These are phyloP conservation scores for Protonemura montana DNA, from an alignment of 2,888 invertebrate species.

Conservation along the genomic window DNA sequence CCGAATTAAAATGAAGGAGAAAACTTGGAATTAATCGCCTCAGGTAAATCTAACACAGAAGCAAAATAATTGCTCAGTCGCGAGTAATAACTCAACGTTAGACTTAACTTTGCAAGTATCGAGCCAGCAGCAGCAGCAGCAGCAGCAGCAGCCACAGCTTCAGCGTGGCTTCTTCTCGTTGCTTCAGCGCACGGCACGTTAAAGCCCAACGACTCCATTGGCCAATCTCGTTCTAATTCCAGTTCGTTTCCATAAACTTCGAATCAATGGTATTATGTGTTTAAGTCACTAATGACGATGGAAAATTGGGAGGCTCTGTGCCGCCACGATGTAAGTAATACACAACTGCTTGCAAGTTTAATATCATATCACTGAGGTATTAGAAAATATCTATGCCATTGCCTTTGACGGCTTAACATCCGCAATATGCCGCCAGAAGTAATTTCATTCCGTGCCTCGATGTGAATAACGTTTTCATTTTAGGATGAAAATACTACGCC, in stretches of 20 bases:
- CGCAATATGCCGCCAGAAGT: no score
- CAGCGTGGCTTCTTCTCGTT: not conserved
- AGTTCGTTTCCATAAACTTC: not conserved
- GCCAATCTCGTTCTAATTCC: not conserved
- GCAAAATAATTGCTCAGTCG: not conserved
- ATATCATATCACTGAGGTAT: no score
- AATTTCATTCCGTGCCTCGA: no score
- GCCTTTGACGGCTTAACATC: no score
- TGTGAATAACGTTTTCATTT: no score
- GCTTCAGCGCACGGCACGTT: not conserved
- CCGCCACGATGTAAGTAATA: no score
- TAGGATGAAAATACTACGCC: no score
- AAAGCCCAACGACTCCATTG: not conserved
- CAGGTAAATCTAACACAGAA: not conserved
- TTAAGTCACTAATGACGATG: not conserved
- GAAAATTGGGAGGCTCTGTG: no score
- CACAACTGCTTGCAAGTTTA: no score
- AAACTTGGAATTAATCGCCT: slow-evolving; percentile 7
- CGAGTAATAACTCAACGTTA: not conserved
- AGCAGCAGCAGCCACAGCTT: no score
- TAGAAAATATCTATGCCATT: no score
- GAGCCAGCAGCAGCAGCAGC: no score
- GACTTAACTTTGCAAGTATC: not conserved
- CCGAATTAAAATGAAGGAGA: not conserved
- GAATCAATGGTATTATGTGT: not conserved